These are phyloP conservation scores for Hippopotamyrus pictus DNA, from an alignment of 2,797 vertebrate species.

Conservation along the genomic window DNA sequence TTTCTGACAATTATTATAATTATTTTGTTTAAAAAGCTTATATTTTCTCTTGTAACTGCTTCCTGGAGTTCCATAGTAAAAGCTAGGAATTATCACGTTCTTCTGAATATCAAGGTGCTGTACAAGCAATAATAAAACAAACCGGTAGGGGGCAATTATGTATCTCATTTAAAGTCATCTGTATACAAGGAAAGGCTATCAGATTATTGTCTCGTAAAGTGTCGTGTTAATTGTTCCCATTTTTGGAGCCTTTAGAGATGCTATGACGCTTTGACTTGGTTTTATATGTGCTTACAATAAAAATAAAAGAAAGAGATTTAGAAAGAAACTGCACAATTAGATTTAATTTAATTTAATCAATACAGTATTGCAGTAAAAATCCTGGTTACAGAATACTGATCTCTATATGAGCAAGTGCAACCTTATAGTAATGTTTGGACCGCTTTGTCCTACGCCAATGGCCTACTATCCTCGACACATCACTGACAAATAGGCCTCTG, in stretches of 20 bases:
- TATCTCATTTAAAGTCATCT: neutral
- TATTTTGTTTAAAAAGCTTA: neutral
- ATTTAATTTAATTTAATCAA: neutral
- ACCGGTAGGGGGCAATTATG: neutral
- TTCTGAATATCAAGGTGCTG: neutral
- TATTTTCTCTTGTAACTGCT: neutral
- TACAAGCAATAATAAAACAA: neutral
- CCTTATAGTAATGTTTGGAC: neutral
- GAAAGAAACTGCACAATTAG: neutral
- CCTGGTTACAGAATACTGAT: neutral
- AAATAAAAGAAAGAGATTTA: neutral
- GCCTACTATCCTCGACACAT: neutral
- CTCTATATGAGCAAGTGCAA: neutral
- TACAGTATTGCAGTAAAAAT: neutral
- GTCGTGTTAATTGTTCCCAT: neutral
- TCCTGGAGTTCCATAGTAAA: neutral
- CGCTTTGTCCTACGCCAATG: neutral
- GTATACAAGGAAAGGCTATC: neutral
- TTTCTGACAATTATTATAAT: neutral
- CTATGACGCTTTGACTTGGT: neutral
- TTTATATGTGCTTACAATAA: neutral
- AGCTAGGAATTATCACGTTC: neutral
- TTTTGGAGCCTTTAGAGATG: neutral
- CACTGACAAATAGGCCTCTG: neutral
- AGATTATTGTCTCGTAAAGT: neutral